Evolutionary conservation across 2,113 vertebrate species (phyloP).

Genomic region (Lophura nycthemera): DNA sequence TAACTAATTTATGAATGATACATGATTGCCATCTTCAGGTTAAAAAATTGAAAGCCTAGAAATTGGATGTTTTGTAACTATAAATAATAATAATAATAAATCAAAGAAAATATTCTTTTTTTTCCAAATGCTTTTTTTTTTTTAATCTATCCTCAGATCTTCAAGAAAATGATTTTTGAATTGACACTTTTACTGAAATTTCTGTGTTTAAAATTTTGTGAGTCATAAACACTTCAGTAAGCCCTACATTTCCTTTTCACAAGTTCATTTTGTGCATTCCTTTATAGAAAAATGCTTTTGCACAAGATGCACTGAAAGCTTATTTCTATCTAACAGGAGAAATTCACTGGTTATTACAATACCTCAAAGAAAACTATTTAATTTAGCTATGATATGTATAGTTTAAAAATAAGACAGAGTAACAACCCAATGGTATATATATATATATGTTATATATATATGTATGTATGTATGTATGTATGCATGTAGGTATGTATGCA

Average conservation of each 20-base stretch:
- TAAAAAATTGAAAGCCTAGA: fast-evolving
- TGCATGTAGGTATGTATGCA: no score
- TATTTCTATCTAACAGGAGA: not conserved
- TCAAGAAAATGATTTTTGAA: not conserved
- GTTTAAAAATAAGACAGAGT: not conserved
- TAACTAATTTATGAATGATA: not conserved
- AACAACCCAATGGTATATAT: not conserved
- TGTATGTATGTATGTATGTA: no score
- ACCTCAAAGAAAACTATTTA: not conserved
- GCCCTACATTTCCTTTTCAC: not conserved
- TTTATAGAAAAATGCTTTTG: not conserved
- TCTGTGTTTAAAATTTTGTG: not conserved
- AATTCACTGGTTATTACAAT: fast-evolving
- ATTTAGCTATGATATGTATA: not conserved
- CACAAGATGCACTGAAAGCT: not conserved
- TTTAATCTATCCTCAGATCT: fast-evolving
- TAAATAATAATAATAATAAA: not conserved
- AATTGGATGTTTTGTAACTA: fast-evolving
- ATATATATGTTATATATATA: no score
- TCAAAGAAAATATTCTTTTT: not conserved
- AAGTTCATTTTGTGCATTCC: not conserved
- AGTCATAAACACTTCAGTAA: not conserved
- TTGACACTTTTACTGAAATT: not conserved
- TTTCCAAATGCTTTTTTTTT: fast-evolving
- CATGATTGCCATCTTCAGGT: slow-evolving; percentile 70